Conservation (phyloP, 30 jellyfish, hydroid and myxozoan genomes). For the Haliclystus octoradiatus region DNA sequence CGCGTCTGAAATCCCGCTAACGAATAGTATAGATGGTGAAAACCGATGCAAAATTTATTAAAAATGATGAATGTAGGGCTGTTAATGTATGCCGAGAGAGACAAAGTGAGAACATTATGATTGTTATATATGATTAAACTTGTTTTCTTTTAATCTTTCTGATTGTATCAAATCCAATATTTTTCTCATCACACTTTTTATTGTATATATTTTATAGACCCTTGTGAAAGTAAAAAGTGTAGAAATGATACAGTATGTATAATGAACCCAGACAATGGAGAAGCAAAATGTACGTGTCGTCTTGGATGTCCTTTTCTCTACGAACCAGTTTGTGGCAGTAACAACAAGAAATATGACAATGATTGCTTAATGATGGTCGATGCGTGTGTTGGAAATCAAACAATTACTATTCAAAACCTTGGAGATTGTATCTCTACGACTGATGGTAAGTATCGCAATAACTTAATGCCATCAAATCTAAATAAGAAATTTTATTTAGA, state of each 20-base stretch:
- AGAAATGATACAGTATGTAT: background rate
- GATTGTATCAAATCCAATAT: background rate
- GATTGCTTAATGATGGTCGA: constrained; percentile 17
- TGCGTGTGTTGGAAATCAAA: constrained; percentile 8
- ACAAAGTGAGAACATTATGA: background rate
- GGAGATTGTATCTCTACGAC: too few species aligned
- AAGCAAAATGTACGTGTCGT: constrained; percentile 14
- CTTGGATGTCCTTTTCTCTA: constrained; percentile 16
- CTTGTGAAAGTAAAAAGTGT: background rate
- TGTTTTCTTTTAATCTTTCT: background rate
- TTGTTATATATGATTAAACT: background rate
- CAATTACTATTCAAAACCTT: constrained; percentile 2
- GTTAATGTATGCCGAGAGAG: too few species aligned
- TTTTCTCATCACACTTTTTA: background rate
- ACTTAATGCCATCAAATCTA: background rate
- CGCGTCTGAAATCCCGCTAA: too few species aligned
- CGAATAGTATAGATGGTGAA: too few species aligned
- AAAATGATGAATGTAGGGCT: too few species aligned
- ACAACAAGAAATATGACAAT: constrained; percentile 21
- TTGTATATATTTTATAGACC: too few species aligned
- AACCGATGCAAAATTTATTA: too few species aligned
- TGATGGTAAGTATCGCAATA: constrained; percentile 8
- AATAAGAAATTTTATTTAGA: too few species aligned
- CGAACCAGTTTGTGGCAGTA: constrained; percentile 57
- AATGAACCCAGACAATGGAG: constrained; percentile 13